Conservation (phyloP, 2,113 vertebrate species). For the western clawed frog (Xenopus tropicalis) region DNA sequence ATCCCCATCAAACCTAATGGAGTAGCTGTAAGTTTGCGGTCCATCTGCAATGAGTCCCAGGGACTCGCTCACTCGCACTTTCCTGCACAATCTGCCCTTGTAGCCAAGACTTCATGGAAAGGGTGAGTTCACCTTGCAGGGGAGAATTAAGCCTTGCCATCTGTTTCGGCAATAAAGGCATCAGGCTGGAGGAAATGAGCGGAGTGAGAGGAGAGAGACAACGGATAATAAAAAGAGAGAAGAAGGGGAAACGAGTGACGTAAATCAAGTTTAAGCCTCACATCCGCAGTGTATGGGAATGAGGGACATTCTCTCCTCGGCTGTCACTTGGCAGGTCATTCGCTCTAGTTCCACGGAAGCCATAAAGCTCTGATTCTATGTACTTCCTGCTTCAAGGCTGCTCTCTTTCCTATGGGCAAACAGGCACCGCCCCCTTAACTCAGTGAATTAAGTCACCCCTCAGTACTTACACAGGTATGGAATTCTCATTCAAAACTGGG, state of each 20-base stretch:
- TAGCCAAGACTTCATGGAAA: not conserved
- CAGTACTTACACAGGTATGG: no score
- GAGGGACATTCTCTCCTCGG: not conserved
- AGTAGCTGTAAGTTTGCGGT: no score
- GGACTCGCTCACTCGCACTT: not conserved
- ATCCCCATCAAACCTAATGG: not conserved
- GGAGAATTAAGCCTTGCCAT: slow-evolving; percentile 29
- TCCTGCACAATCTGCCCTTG: not conserved
- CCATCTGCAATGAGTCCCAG: not conserved
- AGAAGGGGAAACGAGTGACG: not conserved
- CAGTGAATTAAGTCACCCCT: no score
- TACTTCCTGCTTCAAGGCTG: no score
- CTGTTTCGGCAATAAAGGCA: slow-evolving; percentile 22
- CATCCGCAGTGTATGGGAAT: slow-evolving; percentile 8
- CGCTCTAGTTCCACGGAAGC: not conserved
- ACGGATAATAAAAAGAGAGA: not conserved
- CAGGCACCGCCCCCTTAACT: no score
- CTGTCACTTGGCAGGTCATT: not conserved
- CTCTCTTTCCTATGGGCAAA: no score
- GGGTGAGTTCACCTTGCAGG: slow-evolving; percentile 36
- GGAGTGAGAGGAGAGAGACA: not conserved
- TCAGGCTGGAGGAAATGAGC: slow-evolving; percentile 19
- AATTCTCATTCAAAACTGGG: no score
- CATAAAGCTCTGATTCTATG: no score
- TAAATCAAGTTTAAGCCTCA: slow-evolving; percentile 7